Evolutionary conservation across 2,888 invertebrate species (phyloP).

Genomic region (Octodonta nipae): DNA sequence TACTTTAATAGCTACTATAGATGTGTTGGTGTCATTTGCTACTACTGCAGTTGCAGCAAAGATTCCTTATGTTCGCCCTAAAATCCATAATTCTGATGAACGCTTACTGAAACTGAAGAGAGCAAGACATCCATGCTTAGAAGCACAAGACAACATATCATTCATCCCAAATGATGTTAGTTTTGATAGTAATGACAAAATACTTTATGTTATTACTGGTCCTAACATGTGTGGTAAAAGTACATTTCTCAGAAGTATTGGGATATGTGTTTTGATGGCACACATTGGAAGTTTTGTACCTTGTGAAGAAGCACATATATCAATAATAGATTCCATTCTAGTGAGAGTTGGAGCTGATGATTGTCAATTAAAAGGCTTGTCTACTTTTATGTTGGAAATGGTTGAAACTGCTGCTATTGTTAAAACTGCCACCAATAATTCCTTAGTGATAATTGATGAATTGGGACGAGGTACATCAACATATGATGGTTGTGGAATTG

Average conservation of each 20-base stretch:
- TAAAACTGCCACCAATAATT: slow-evolving; percentile 80
- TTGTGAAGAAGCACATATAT: slow-evolving; percentile 63
- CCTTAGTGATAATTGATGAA: slow-evolving; percentile 92
- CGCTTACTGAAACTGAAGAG: slow-evolving; percentile 55
- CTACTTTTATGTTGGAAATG: slow-evolving; percentile 99
- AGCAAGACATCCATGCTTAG: slow-evolving; percentile 86
- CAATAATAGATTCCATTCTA: slow-evolving; percentile 69
- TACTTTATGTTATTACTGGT: slow-evolving; percentile 55
- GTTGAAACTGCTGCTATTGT: slow-evolving; percentile 87
- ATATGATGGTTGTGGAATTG: slow-evolving; percentile 96
- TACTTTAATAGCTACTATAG: slow-evolving; percentile 64
- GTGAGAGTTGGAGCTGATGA: slow-evolving; percentile 91
- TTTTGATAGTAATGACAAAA: slow-evolving; percentile 55
- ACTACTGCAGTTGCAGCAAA: slow-evolving; percentile 61
- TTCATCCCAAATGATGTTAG: slow-evolving; percentile 85
- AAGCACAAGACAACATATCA: slow-evolving; percentile 71
- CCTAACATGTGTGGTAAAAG: slow-evolving; percentile 99
- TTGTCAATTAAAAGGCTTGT: slow-evolving; percentile 75
- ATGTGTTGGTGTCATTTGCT: slow-evolving; percentile 81
- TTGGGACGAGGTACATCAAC: slow-evolving; percentile 61
- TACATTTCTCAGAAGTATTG: slow-evolving; percentile 73
- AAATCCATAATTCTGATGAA: slow-evolving; percentile 44
- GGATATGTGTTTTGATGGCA: slow-evolving; percentile 73
- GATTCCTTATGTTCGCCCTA: slow-evolving; percentile 67
- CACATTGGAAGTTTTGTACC: slow-evolving; percentile 90